Base-by-base conservation (phyloP, 2,797 vertebrate species). In the Silurus lanzhouensis region DNA sequence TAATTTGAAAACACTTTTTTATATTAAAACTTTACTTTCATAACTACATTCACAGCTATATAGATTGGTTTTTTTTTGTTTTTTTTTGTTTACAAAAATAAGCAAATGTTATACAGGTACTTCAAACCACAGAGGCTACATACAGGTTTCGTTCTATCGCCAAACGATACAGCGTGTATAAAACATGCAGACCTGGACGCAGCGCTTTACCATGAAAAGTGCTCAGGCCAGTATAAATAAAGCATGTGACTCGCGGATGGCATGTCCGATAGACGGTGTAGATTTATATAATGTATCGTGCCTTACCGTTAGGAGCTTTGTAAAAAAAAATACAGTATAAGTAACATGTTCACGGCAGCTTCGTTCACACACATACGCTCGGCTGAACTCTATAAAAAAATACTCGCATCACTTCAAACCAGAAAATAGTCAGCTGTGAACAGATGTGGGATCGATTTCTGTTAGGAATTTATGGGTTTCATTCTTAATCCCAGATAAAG, bases 211-310 rank as follows among this genome's bases (percentile, higher is more conserved):
- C 95, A 95, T 95, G 96, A 92, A 94, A 95, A 95, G 96, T 96
- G 95, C 95, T 93, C 92, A 93, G 95, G 94, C 94, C 95, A 94
- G 95, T 95, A 96, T 96, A 97, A 96, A 96, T 96, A 96, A 95
- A 94, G 94, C 92, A 93, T 91, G 93, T 94, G 93, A 94, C 95
- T 94, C 92, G 95, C 97, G 94, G 95, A 94, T 88, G 93, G 85
- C 95, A 94, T 95, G 95, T 93, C 93, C 95, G 10, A 95, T 93
- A 94, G 94, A 95, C 93, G 93, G 93, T 95, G 91, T 94, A 93
- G 94, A 90, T 92, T 94, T 90, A 91, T 94, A 88, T 94, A 94
- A 94, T 52, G 48, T 52, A 52, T 94, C 95, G 95, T 95, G 95
- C 96, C 93, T 83, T 91, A 72, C 17, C 22, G 10, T 67, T 19